phyloP scores from a whole-genome alignment of 2,888 invertebrate species.

The Scaeva pyrastri region DNA sequence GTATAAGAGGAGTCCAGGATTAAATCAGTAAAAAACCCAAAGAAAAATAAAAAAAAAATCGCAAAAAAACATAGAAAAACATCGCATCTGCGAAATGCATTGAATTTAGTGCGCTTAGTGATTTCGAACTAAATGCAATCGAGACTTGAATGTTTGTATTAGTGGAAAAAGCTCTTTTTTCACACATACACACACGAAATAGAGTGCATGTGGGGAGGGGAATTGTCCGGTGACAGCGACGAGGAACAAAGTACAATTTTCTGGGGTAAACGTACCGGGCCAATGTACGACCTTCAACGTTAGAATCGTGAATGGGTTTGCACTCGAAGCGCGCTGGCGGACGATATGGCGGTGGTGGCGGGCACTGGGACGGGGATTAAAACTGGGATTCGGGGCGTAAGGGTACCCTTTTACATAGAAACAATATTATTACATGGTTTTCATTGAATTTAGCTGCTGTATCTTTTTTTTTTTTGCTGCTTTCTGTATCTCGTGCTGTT shows the following conservation, averaged over 20 bases:
- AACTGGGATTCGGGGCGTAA: slow-evolving; percentile 21
- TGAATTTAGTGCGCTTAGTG: not conserved
- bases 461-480: slow-evolving; percentile 9
- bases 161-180: slow-evolving; percentile 36
- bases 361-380: slow-evolving; percentile 30
- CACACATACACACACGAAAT: slow-evolving; percentile 13
- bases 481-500: slow-evolving; percentile 33
- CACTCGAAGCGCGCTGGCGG: slow-evolving; percentile 43
- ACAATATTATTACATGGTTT: slow-evolving; percentile 63
- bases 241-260: slow-evolving; percentile 68
- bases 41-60: slow-evolving; percentile 28
- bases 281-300: slow-evolving; percentile 81
- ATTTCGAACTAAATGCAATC: slow-evolving; percentile 6
- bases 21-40: not conserved
- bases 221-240: not conserved
- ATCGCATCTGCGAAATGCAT: slow-evolving; percentile 40
- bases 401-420: slow-evolving; percentile 61
- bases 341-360: slow-evolving; percentile 37
- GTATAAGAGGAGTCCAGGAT: slow-evolving; percentile 7
- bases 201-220: not conserved
- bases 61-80: too few species aligned
- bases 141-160: not conserved
- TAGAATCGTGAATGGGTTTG: slow-evolving; percentile 72
- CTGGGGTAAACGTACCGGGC: slow-evolving; percentile 80
- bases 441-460: slow-evolving; percentile 43